Percentiles rank a stretch among this genome's conserved stretches.
phyloP scores from a whole-genome alignment of 2,888 invertebrate genomes.

The Cryptus viduatorius region DNA sequence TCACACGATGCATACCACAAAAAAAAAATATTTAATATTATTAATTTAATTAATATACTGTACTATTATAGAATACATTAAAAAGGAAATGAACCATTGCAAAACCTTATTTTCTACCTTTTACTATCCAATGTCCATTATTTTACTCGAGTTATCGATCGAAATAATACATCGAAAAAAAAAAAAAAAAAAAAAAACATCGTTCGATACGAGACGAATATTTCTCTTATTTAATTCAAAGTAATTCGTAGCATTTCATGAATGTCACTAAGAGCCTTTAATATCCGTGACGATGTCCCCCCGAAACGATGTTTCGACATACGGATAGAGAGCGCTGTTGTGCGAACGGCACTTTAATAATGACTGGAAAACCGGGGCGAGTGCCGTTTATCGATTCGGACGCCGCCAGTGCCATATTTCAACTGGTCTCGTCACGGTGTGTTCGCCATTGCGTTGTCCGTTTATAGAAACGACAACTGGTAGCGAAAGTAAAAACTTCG shows the following conservation, averaged over 20 bases:
- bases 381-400: constrained; percentile 80
- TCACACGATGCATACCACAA: constrained; percentile 83
- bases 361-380: constrained; percentile 66
- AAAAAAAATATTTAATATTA: constrained; percentile 83
- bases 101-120: constrained; percentile 65
- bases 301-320: not conserved
- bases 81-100: constrained; percentile 80
- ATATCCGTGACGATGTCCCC: not conserved
- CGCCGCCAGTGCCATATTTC: constrained; percentile 78
- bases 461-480: constrained; percentile 61
- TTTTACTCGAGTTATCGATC: not conserved
- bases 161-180: no score
- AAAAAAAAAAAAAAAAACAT: not conserved
- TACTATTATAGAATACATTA: constrained; percentile 84
- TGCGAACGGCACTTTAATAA: constrained; percentile 68
- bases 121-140: constrained; percentile 29
- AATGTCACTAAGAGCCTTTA: constrained; percentile 19
- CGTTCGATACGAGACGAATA: not conserved
- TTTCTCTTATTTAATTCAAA: not conserved
- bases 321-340: constrained; percentile 22
- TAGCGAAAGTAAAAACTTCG: not conserved
- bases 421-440: constrained; percentile 65
- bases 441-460: constrained; percentile 71
- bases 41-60: constrained; percentile 84
- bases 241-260: not conserved